phyloP scores from a whole-genome alignment of 92 coral and sea anemone species.

The Actinernus sp. region DNA sequence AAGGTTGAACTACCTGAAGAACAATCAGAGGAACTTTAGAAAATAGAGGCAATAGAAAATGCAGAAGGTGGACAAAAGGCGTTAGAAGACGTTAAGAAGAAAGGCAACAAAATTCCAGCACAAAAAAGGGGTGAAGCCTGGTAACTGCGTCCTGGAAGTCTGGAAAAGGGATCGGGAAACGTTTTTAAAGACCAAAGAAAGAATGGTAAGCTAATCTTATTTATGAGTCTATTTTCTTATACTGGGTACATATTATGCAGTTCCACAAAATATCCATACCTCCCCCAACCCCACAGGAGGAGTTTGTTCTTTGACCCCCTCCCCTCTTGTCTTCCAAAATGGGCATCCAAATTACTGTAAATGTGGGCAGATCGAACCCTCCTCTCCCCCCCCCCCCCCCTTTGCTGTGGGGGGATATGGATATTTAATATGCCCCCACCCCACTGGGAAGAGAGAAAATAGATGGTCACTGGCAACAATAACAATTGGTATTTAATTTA shows the following conservation, averaged over 20 bases:
- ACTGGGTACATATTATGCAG: not conserved
- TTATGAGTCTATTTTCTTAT: too few species aligned
- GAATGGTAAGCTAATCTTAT: conserved; percentile 4
- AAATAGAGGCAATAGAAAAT: conserved; percentile 12
- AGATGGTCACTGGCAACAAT: conserved; percentile 49
- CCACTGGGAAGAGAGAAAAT: conserved; percentile 34
- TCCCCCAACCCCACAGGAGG: too few species aligned
- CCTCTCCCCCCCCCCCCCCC: too few species aligned
- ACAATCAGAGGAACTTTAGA: conserved; percentile 17
- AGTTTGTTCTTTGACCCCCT: too few species aligned
- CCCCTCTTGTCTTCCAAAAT: too few species aligned
- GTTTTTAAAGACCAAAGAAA: conserved; percentile 24
- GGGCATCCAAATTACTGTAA: too few species aligned
- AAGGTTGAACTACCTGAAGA: conserved; percentile 17
- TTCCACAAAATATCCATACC: too few species aligned
- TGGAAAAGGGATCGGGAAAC: conserved; percentile 27
- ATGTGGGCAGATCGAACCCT: too few species aligned
- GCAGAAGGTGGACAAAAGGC: conserved; percentile 15
- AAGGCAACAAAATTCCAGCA: not conserved
- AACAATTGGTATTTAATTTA: conserved; percentile 29
- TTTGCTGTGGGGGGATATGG: too few species aligned
- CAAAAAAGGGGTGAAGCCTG: conserved; percentile 9
- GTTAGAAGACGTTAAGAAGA: conserved; percentile 8
- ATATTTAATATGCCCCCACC: not conserved
- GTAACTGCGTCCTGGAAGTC: conserved; percentile 15